Percentiles rank a stretch among this genome's conserved stretches.
Evolutionary conservation across 2,113 vertebrate species (phyloP).

Genomic region (Fulica atra): DNA sequence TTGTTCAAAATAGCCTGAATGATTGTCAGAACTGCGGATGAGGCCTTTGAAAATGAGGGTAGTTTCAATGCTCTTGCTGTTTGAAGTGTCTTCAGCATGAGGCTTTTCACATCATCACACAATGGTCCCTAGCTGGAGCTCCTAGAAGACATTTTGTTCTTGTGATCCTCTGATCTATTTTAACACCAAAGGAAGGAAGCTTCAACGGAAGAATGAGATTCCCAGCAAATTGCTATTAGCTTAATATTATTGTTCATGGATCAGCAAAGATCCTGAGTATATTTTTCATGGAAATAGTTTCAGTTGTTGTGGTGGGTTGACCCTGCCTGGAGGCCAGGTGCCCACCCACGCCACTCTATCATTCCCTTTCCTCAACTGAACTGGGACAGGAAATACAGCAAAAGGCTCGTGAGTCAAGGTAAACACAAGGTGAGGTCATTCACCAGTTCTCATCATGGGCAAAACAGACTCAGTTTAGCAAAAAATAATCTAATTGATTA

Average conservation of each 20-base stretch:
- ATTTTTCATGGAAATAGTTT: neutral
- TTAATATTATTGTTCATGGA: neutral
- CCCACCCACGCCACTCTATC: too few species aligned
- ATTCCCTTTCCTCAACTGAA: too few species aligned
- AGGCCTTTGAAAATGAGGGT: neutral
- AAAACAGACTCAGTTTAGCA: too few species aligned
- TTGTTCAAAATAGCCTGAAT: neutral
- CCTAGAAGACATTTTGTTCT: neutral
- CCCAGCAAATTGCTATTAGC: neutral
- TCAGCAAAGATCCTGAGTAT: neutral
- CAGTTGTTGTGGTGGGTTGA: neutral
- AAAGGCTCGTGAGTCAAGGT: too few species aligned
- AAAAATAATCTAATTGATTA: too few species aligned
- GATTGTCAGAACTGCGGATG: neutral
- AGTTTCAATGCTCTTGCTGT: neutral
- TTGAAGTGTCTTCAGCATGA: neutral
- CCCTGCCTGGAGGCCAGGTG: too few species aligned
- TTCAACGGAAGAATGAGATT: neutral
- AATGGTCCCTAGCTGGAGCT: neutral
- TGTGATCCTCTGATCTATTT: neutral
- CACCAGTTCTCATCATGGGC: too few species aligned
- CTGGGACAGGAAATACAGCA: too few species aligned
- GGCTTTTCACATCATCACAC: neutral
- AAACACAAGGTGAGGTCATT: too few species aligned
- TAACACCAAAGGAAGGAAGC: neutral